Evolutionary conservation across 2,888 invertebrate genomes (phyloP), one percentile per base, ranked within the genome.

Genomic region (Lottia scabra): DNA sequence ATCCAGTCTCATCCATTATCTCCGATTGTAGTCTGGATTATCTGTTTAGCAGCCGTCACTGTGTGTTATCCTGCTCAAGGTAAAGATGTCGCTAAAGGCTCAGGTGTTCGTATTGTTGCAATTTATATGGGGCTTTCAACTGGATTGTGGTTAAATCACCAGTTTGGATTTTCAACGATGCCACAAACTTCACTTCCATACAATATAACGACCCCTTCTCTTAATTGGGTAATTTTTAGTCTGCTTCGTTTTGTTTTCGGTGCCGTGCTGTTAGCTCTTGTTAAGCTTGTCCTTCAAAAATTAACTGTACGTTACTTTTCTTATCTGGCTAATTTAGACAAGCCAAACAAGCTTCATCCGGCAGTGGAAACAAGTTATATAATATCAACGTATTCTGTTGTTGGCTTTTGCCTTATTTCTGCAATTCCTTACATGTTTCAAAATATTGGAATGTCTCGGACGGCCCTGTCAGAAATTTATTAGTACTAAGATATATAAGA

Each of bases 61-160:
- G 63, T 85, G 43, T 79, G 77, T 30, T 85, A 85, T 74, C 85
- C 85, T 0, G 75, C 75, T 30, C 76, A 74, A 4, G 76, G 77
- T 26, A 81, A 82, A 46, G 75, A 77, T 30, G 74, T 77, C n/a
- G 78, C 84, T 2, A 79, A 82, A 68, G 80, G 78, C 0, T 82
- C 84, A 69, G 81, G 80, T 26, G 81, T 84, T 8, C 81, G 84
- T 68, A 82, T 83, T 48, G 81, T 84, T 4, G 77, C 84, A 0
- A 75, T 82, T 0, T 26, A 77, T 8, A 77, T 78, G 4, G 85
- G 85, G 0, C 70, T 78, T 1, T 71, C 78, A 19, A 44, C 81
- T 6, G 84, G 83, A 5, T 63, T 70, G 13, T 85, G 84, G 84
- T 66, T 82, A 13, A 82, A 83, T 67, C 83, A 82, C 73, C 81